Evolutionary conservation across 92 coral and sea anemone genomes (phyloP).

Genomic region (Siderastrea radians): DNA sequence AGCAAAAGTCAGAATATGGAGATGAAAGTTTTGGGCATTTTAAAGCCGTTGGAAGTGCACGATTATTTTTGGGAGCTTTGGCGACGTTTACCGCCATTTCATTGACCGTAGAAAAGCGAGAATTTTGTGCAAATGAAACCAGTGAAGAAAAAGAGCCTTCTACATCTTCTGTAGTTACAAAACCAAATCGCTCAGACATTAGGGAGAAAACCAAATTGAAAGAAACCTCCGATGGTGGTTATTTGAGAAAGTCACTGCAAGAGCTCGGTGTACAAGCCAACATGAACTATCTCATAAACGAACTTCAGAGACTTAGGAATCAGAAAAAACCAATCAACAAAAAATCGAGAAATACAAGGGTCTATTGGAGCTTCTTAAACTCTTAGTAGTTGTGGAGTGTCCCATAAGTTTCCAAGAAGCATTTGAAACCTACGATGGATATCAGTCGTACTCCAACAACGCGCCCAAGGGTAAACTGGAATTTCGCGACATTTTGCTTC

Average conservation of each 20-base stretch:
- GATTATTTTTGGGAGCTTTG: conserved; percentile 12
- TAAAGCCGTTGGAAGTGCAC: neutral
- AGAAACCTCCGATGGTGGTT: conserved; percentile 8
- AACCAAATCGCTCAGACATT: neutral
- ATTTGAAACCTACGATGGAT: conserved; percentile 46
- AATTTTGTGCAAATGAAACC: neutral
- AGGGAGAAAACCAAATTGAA: neutral
- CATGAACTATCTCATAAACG: neutral
- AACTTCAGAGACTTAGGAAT: conserved; percentile 17
- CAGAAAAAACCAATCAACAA: conserved; percentile 13
- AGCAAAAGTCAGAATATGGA: neutral
- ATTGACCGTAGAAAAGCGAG: neutral
- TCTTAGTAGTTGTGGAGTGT: conserved; percentile 18
- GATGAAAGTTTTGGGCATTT: conserved; percentile 1
- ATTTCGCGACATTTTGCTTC: conserved; percentile 54
- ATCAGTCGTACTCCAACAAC: conserved; percentile 18
- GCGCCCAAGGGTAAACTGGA: conserved; percentile 46
- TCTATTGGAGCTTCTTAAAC: conserved; percentile 43
- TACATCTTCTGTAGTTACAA: neutral
- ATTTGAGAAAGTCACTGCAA: conserved; percentile 35
- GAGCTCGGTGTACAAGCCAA: conserved; percentile 37
- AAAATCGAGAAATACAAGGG: conserved; percentile 33
- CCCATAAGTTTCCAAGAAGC: conserved; percentile 50
- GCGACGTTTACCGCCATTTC: neutral
- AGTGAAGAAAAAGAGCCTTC: neutral